These are phyloP conservation scores for Camelus bactrianus DNA, from an alignment of 2,113 vertebrate genomes.

Conservation along the genomic window DNA sequence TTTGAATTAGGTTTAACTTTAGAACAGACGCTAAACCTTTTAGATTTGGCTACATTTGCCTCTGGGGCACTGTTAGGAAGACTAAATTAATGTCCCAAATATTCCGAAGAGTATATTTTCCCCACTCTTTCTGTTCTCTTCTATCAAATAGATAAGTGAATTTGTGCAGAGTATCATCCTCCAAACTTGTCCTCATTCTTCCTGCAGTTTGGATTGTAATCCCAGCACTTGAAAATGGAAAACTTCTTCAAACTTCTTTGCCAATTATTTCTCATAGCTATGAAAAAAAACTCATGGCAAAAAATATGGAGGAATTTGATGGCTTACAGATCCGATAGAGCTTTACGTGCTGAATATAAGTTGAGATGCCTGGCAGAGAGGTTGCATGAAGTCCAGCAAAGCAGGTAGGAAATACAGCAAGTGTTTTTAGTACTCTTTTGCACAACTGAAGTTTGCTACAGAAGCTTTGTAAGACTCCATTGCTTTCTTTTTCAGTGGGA, in stretches of 20 bases:
- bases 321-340: not conserved
- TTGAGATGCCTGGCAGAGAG: not conserved
- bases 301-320: not conserved
- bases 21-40: slow-evolving; percentile 60
- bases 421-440: not conserved
- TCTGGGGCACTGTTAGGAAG: slow-evolving; percentile 21
- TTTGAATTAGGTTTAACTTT: slow-evolving; percentile 64
- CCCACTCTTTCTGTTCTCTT: not conserved
- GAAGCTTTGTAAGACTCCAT: not conserved
- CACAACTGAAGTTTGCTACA: not conserved
- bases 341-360: slow-evolving; percentile 25
- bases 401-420: not conserved
- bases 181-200: not conserved
- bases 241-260: not conserved
- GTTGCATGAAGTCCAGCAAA: not conserved
- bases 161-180: not conserved
- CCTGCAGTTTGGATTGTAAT: not conserved
- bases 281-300: not conserved
- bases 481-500: not conserved
- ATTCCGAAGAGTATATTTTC: not conserved
- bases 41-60: slow-evolving; percentile 61
- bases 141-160: not conserved
- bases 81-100: slow-evolving; percentile 21
- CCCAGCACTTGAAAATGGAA: not conserved
- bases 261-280: slow-evolving; percentile 24